Base-by-base conservation (phyloP, 2,888 invertebrate species). In the Diaphora mendica region DNA sequence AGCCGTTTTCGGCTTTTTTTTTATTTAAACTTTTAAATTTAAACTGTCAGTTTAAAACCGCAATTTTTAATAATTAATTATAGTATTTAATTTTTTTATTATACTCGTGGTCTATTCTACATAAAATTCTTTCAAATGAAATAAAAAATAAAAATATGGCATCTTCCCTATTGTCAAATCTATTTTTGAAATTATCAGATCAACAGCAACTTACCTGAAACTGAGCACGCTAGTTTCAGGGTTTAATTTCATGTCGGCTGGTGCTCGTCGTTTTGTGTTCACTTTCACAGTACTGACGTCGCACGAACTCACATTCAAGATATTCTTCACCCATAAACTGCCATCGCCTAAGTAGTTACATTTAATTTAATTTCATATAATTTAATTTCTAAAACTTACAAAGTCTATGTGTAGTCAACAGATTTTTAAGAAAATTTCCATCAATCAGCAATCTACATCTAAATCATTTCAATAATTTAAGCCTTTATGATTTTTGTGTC, bases 261-360 rank as follows among this genome's bases (percentile, higher is more conserved):
- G 67, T 13, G 17, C n/a, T 11, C n/a, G 17, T 1, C 13, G 42
- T 2, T 75, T 72, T 0, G 72, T 78, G 2, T 23, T 55, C 23
- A 79, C 55, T 44, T 81, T 77, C 11, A 75, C 7, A 5, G 72
- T 20, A n/a, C 78, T 78, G 39, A 88, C 70, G 30, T 90, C 83
- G 0, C 91, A 86, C 0, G 93, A 91, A 77, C 93, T 92, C 9
- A 81, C 77, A 68, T 87, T 90, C 71, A 93, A 74, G n/a, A 91
- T 88, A 71, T 92, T 93, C 78, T 86, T 86, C n/a, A 94, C 87
- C 94, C 94, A 94, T 1, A 94, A 84, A n/a, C 83, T 88, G 0
- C 77, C 81, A 1, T 87, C 82, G 62, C 89, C 92, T 92, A n/a
- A n/a, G 17, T 9, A 51, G 51, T 4, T n/a, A n/a, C n/a, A n/a